A percentile compares a stretch with the other conserved stretches of the same genome.
phyloP scores from a whole-genome alignment of 2,113 vertebrate species.

The Gavia stellata region DNA sequence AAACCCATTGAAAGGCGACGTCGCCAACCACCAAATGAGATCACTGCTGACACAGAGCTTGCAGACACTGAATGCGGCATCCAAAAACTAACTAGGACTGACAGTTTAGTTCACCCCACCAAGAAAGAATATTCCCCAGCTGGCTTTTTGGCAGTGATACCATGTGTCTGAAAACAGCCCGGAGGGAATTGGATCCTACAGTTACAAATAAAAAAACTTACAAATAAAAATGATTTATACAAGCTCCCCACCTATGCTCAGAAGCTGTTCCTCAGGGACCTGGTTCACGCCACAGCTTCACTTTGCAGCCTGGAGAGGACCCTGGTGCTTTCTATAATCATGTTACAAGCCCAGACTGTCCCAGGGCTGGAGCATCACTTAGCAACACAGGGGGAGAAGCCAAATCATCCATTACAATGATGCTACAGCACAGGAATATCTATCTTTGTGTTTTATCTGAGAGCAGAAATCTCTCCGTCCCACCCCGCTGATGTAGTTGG shows the following conservation, averaged over 20 bases:
- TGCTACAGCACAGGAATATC: neutral
- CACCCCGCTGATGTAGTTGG: fast-evolving
- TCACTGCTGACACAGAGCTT: neutral
- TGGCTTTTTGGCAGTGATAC: neutral
- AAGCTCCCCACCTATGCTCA: neutral
- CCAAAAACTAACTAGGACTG: neutral
- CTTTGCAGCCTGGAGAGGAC: neutral
- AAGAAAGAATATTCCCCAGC: neutral
- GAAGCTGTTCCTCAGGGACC: neutral
- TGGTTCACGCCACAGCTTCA: neutral
- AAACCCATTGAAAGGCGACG: neutral
- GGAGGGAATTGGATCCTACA: neutral
- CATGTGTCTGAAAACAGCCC: neutral
- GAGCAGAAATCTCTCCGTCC: neutral
- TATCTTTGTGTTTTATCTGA: neutral
- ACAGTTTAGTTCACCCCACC: neutral
- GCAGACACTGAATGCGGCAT: neutral
- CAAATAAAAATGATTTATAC: neutral
- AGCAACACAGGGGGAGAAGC: neutral
- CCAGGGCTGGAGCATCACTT: neutral
- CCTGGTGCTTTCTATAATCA: neutral
- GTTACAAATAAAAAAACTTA: neutral
- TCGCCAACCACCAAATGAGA: neutral
- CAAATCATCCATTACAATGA: neutral
- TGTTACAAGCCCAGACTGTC: neutral